Conservation (phyloP, 2,888 invertebrate genomes). For the Hemicrepidius hirtus region DNA sequence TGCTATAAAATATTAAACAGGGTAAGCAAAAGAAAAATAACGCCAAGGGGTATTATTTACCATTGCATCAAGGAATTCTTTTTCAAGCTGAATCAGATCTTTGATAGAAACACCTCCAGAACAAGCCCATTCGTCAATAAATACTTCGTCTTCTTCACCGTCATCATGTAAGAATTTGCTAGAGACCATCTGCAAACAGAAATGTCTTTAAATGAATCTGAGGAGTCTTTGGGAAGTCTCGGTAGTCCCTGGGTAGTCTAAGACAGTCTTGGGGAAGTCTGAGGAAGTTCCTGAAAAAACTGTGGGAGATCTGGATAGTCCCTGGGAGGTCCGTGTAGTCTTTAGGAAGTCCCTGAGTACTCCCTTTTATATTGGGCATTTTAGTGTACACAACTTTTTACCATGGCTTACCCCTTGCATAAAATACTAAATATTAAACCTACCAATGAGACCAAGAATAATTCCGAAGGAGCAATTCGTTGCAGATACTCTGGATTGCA, state of each 20-base stretch:
- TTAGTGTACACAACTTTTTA: background rate
- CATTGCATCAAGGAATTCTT: constrained; percentile 91
- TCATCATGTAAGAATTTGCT: constrained; percentile 96
- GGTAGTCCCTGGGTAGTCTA: too few species aligned
- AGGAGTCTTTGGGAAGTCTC: too few species aligned
- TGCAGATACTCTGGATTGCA: constrained; percentile 89
- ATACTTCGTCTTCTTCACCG: constrained; percentile 93
- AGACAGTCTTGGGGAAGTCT: too few species aligned
- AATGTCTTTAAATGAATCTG: too few species aligned
- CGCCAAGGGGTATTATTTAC: constrained; percentile 76
- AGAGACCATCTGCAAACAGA: constrained; percentile 98
- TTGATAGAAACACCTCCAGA: constrained; percentile 84
- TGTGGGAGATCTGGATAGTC: too few species aligned
- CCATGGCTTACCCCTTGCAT: too few species aligned
- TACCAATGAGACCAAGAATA: constrained; percentile 96
- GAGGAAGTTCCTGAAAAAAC: too few species aligned
- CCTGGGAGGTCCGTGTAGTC: too few species aligned
- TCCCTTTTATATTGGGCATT: background rate
- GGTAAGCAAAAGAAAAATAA: background rate
- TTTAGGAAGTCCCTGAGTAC: too few species aligned
- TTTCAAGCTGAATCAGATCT: constrained; percentile 88
- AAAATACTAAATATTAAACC: constrained; percentile 57
- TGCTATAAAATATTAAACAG: constrained; percentile 74
- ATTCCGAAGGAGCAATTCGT: constrained; percentile 89
- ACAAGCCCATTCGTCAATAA: constrained; percentile 94